Evolutionary conservation across 2,797 vertebrate species (phyloP).

Genomic region (Hephaestus fuliginosus): DNA sequence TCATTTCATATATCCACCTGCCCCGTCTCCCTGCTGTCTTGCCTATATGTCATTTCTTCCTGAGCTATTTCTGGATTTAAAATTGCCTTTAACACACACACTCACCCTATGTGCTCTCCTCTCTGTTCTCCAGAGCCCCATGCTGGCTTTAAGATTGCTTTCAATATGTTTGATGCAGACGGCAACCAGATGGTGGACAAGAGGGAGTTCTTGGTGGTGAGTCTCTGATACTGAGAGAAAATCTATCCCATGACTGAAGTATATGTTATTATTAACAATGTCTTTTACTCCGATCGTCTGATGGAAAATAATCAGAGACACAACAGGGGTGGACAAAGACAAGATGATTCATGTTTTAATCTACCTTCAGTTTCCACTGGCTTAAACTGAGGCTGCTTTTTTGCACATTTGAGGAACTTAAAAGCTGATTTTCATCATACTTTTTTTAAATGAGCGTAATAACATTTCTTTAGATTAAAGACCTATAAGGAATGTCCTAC

Average conservation of each 20-base stretch:
- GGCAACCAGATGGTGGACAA: slow-evolving; percentile 99
- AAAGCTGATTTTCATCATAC: background rate
- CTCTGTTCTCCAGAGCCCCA: slow-evolving; percentile 92
- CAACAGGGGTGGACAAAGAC: background rate
- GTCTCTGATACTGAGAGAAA: slow-evolving; percentile 72
- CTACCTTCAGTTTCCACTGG: background rate
- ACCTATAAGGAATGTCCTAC: slow-evolving; percentile 4
- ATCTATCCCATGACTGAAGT: slow-evolving; percentile 17
- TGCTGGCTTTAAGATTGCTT: slow-evolving; percentile 98
- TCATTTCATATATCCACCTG: background rate
- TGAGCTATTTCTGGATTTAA: slow-evolving; percentile 49
- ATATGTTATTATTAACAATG: slow-evolving; percentile 25
- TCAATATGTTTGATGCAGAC: slow-evolving; percentile 99
- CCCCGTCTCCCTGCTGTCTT: slow-evolving; percentile 7
- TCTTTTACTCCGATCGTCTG: background rate
- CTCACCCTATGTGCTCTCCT: slow-evolving; percentile 72
- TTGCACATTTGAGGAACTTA: background rate
- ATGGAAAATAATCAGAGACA: background rate
- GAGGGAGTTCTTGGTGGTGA: slow-evolving; percentile 98
- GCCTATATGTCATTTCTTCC: slow-evolving; percentile 23
- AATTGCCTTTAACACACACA: slow-evolving; percentile 53
- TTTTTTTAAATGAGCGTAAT: background rate
- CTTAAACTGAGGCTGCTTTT: background rate
- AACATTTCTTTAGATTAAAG: slow-evolving; percentile 20
- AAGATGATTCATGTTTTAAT: background rate